Base-by-base conservation (phyloP, 1,140 invertebrate genomes). In the Ceratosolen fusciceps region DNA sequence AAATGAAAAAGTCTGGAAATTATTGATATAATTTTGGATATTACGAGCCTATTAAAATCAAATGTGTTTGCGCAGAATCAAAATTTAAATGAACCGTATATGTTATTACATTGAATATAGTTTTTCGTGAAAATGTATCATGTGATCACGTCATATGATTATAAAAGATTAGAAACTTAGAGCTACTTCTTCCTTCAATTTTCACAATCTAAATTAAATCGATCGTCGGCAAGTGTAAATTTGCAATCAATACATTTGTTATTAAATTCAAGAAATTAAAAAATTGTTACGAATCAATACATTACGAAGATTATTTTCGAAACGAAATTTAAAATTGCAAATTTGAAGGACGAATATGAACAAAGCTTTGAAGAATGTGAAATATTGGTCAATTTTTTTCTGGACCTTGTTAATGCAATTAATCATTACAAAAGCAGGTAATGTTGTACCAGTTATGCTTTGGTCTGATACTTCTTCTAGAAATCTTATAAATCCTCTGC, bases 321-420 rank as follows among this genome's bases (percentile, higher is more conserved):
- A 2, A 29, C 14, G 1, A 29, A 70, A 29, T 49, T 37, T 2
- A 7, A 34, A 34, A 60, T 8, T 8, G 5, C n/a, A 29, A 16
- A 24, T 29, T 60, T 8, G 58, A 19, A 3, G 49, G 39, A 26
- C 24, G 21, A 47, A 47, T 12, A 52, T 52, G 74, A 21, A 24
- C 21, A 67, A 54, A 47, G 21, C n/a, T 65, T 21, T 49, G 3
- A 9, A 52, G 39, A 54, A 52, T 34, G 29, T 31, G 24, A 67
- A 52, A 2, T 37, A 14, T 76, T 76, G 47, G 74, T 52, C 24
- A 1, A 0, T 78, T 3, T 0, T 62, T 16, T 0, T 26, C 26
- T 78, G 9, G 87, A 87, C 85, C 86, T 87, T 88, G 88, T n/a
- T 73, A 85, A 87, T 84, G 85, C 87, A 90, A 87, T 86, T 89